Base-by-base conservation (phyloP, 2,113 vertebrate genomes). In the Barbus barbus region DNA sequence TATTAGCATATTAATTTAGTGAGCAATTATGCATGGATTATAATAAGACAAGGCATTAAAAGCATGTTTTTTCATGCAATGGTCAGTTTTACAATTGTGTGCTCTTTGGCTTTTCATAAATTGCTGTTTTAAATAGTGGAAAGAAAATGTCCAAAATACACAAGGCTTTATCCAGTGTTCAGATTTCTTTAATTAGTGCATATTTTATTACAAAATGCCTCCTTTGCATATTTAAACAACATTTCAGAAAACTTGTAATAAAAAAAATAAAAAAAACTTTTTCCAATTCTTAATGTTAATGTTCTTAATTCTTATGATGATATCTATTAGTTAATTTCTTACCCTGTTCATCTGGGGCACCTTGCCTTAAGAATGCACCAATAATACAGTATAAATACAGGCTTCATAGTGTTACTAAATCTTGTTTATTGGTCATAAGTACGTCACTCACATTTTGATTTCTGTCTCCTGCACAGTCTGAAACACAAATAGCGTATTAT, bases 361-460 rank as follows among this genome's bases (percentile, higher is more conserved):
- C 14, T 16, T 72, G 33, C 20, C n/a, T 44, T 7, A 26, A 36
- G 18, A 71, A 72, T 9, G n/a, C 4, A 18, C 36, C n/a, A 6
- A n/a, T 11, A 20, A n/a, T 48, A 16, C 14, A 48, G 4, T 16
- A 48, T 16, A 48, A 48, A 16, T 48, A 48, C 13, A 48, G 0
- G 20, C 67, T 71, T 71, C 9, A 53, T 31, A 51, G 26, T 58
- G 20, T 18, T 65, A 18, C 2, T 9, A 36, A 22, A 75, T 28
- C 18, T 16, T 2, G 1, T 26, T 41, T 44, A 9, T 46, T 22
- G 9, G 0, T 18, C 8, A 73, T 26, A 0, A 56, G 22, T 20
- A 14, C 51, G 2, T 83, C 87, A 93, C 51, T 94, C 92, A 74
- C 87, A 65, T 80, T 94, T 94, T 9, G 89, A 18, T 92, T 94